Evolutionary conservation across 2,113 vertebrate genomes (phyloP).

Genomic region (Gymnobelideus leadbeateri): DNA sequence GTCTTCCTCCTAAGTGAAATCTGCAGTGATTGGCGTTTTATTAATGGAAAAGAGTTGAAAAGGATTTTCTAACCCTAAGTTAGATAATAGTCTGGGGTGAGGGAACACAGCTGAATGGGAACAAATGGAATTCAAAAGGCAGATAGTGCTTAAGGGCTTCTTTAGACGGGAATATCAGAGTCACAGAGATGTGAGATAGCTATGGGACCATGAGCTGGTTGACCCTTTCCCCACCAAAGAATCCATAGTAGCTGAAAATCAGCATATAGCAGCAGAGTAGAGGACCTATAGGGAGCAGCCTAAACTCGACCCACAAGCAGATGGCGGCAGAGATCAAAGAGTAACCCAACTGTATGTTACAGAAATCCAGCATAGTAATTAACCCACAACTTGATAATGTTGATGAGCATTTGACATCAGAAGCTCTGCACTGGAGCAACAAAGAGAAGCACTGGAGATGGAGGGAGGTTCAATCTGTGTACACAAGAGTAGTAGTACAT

Average conservation of each 20-base stretch:
- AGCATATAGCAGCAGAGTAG: neutral
- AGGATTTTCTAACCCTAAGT: neutral
- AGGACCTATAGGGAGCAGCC: neutral
- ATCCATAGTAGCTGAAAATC: neutral
- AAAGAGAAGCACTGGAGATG: neutral
- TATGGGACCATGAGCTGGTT: neutral
- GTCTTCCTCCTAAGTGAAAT: neutral
- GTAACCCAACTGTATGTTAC: neutral
- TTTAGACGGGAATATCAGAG: neutral
- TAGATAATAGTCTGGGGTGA: neutral
- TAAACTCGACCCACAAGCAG: neutral
- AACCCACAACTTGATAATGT: neutral
- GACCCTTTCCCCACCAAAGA: neutral
- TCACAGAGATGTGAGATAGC: neutral
- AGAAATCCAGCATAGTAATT: neutral
- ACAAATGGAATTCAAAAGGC: neutral
- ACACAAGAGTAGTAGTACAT: neutral
- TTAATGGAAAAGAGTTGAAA: neutral
- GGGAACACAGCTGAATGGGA: neutral
- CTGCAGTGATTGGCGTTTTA: neutral
- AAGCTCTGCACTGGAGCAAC: neutral
- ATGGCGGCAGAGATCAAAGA: neutral
- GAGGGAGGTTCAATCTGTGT: neutral
- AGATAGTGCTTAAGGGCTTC: neutral
- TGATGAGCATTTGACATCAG: neutral